Evolutionary conservation across 2,113 vertebrate genomes (phyloP).

Genomic region (Aepyceros melampus): DNA sequence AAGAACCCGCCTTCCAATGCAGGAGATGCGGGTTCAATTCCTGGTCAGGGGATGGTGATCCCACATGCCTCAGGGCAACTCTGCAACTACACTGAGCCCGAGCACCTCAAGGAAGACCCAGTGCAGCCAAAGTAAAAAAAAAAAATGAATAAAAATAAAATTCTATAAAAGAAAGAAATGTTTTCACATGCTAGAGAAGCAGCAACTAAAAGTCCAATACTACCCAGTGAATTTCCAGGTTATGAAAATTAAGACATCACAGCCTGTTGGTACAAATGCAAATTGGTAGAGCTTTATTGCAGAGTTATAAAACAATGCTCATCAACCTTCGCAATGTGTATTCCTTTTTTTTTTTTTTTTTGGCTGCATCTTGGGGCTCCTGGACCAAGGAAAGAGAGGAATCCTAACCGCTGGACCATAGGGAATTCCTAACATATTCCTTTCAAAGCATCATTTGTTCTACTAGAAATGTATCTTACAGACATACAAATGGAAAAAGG

Average conservation of each 20-base stretch:
- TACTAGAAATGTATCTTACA: neutral
- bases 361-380: neutral
- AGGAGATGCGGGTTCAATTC: neutral
- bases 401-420: neutral
- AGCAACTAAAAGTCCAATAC: neutral
- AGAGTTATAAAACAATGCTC: neutral
- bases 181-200: neutral
- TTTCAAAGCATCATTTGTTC: neutral
- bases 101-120: neutral
- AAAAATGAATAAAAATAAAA: neutral
- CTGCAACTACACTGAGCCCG: neutral
- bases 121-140: neutral
- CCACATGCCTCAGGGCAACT: neutral
- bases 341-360: neutral
- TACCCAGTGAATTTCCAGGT: neutral
- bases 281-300: neutral
- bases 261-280: neutral
- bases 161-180: neutral
- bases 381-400: neutral
- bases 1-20: neutral
- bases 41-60: neutral
- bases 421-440: neutral
- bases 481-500: neutral
- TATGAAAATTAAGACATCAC: neutral
- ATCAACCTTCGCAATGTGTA: neutral